phyloP scores from a whole-genome alignment of 2,888 invertebrate species.

The Hetaerina titia region DNA sequence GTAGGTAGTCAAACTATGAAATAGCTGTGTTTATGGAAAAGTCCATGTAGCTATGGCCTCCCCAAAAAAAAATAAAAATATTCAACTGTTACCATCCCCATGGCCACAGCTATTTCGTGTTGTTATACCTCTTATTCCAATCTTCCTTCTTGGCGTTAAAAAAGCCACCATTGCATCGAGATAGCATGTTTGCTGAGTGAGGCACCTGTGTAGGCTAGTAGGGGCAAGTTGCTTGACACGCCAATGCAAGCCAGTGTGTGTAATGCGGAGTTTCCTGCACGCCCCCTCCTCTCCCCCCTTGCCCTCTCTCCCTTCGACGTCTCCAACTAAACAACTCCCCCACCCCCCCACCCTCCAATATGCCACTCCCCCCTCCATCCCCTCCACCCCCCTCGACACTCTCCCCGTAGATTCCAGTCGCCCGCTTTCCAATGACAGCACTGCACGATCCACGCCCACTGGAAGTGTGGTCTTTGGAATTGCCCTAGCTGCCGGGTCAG shows the following conservation, averaged over 20 bases:
- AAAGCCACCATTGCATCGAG: slow-evolving; percentile 6
- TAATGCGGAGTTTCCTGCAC: slow-evolving; percentile 62
- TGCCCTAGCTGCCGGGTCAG: slow-evolving; percentile 47
- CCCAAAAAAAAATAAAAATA: not conserved
- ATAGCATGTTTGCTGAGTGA: slow-evolving; percentile 53
- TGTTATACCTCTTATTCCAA: slow-evolving; percentile 26
- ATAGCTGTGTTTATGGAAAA: not conserved
- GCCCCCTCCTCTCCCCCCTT: not conserved
- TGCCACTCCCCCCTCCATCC: not conserved
- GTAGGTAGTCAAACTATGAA: not conserved
- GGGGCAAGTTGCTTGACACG: slow-evolving; percentile 35
- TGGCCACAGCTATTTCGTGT: slow-evolving; percentile 33
- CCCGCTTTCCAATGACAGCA: slow-evolving; percentile 69
- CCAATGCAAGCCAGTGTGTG: slow-evolving; percentile 42
- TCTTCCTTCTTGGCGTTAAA: slow-evolving; percentile 34
- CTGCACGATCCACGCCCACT: slow-evolving; percentile 67
- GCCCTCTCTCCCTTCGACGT: not conserved
- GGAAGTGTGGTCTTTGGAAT: slow-evolving; percentile 64
- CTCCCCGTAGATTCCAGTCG: slow-evolving; percentile 69
- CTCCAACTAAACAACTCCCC: not conserved
- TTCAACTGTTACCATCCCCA: slow-evolving; percentile 39
- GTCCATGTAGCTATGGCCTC: not conserved
- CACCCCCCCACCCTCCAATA: not conserved
- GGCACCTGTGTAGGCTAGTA: not conserved
- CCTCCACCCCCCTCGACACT: slow-evolving; percentile 19